Evolutionary conservation across 2,888 invertebrate species (phyloP).

Genomic region (Lasius fuliginosus): DNA sequence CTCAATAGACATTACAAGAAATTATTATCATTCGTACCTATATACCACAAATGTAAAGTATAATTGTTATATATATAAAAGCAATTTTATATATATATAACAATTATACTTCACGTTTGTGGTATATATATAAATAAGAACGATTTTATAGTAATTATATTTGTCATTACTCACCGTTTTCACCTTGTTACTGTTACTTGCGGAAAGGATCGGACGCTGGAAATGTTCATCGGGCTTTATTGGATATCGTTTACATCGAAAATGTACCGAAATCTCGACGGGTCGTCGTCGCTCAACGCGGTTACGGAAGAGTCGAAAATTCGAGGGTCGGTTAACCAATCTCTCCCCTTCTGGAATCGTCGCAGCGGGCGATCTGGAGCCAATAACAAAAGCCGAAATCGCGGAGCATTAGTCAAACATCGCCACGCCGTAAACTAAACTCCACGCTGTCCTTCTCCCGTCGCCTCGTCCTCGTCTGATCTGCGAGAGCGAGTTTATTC

Average conservation of each 20-base stretch:
- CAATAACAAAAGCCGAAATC: slow-evolving; percentile 78
- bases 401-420: slow-evolving; percentile 81
- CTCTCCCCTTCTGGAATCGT: slow-evolving; percentile 60
- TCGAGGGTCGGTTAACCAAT: slow-evolving; percentile 76
- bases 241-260: background rate
- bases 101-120: too few species aligned
- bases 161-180: background rate
- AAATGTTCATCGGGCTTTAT: slow-evolving; percentile 4
- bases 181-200: background rate
- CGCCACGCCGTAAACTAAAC: slow-evolving; percentile 78
- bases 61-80: background rate
- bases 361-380: slow-evolving; percentile 70
- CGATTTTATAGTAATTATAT: background rate
- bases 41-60: background rate
- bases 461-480: background rate
- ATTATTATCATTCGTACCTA: slow-evolving; percentile 34
- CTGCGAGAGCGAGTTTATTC: slow-evolving; percentile 36
- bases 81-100: too few species aligned
- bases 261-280: slow-evolving; percentile 65
- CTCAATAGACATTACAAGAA: slow-evolving; percentile 28
- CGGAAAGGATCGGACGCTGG: background rate
- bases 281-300: slow-evolving; percentile 64
- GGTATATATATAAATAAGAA: background rate
- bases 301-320: slow-evolving; percentile 57
- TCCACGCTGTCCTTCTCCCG: slow-evolving; percentile 37